Percentiles rank a stretch among this genome's conserved stretches.
Conservation (phyloP, 2,888 invertebrate genomes). For the Phlogophora meticulosa region DNA sequence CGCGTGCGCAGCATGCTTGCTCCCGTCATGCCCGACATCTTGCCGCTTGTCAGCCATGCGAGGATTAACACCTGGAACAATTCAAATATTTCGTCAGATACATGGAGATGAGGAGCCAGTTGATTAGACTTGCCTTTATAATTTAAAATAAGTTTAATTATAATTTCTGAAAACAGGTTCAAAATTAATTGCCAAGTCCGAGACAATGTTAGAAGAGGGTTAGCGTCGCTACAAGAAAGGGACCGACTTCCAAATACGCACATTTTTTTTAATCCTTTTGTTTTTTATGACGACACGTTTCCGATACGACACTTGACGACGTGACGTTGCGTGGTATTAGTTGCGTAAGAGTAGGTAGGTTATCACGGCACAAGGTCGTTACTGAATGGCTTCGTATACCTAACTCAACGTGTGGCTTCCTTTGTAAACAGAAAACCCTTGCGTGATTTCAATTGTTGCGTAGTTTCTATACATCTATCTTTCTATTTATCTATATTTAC, state of each 20-base stretch:
- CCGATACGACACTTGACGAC: conserved; percentile 8
- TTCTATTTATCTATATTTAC: too few species aligned
- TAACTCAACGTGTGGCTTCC: conserved; percentile 50
- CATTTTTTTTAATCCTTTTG: neutral
- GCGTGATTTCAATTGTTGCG: conserved; percentile 7
- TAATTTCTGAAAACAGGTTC: too few species aligned
- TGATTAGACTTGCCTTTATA: too few species aligned
- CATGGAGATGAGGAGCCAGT: too few species aligned
- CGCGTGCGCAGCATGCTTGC: conserved; percentile 96
- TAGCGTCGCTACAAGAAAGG: neutral
- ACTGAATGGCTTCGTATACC: conserved; percentile 49
- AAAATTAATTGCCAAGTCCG: too few species aligned
- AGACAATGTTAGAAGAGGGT: neutral
- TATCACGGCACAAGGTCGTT: conserved; percentile 58
- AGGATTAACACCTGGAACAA: conserved; percentile 78
- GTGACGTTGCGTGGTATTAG: conserved; percentile 9
- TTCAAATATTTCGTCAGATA: conserved; percentile 34
- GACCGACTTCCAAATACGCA: neutral
- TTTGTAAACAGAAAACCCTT: conserved; percentile 20
- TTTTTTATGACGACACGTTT: neutral
- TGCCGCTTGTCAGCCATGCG: conserved; percentile 84
- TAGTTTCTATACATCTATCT: neutral
- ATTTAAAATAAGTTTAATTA: too few species aligned
- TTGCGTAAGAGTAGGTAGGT: conserved; percentile 18
- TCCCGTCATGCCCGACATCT: conserved; percentile 92